Percentiles rank a stretch among this genome's conserved stretches.
These are phyloP conservation scores for Ectropis grisescens DNA, from an alignment of 1,140 invertebrate species.

Conservation along the genomic window DNA sequence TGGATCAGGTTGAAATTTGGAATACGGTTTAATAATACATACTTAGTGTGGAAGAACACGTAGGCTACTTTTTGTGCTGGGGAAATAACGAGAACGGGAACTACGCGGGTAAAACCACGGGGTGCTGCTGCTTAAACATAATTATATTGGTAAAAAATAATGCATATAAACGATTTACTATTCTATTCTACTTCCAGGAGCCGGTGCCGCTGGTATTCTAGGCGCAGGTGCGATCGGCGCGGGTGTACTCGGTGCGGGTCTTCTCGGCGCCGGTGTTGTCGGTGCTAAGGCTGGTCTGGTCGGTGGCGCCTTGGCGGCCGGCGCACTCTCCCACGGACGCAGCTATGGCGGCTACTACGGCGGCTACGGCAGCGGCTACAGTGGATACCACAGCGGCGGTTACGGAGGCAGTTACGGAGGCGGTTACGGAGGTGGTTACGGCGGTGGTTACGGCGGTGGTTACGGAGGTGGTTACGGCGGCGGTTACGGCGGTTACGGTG, in stretches of 20 bases:
- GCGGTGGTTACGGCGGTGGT: slow-evolving; percentile 7
- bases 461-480: slow-evolving; percentile 12
- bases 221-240: slow-evolving; percentile 25
- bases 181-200: too few species aligned
- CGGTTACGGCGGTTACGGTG: too few species aligned
- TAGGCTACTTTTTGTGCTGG: too few species aligned
- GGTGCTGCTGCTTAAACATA: too few species aligned
- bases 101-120: too few species aligned
- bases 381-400: slow-evolving; percentile 14
- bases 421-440: slow-evolving; percentile 16
- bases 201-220: slow-evolving; percentile 3
- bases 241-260: slow-evolving; percentile 24
- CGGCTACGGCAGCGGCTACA: slow-evolving; percentile 18
- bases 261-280: slow-evolving; percentile 32
- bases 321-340: slow-evolving; percentile 22
- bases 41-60: too few species aligned
- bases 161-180: too few species aligned
- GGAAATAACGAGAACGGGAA: too few species aligned
- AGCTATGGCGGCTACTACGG: slow-evolving; percentile 29
- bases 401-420: slow-evolving; percentile 13
- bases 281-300: slow-evolving; percentile 45
- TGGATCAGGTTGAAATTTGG: too few species aligned
- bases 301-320: slow-evolving; percentile 40
- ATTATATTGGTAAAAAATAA: too few species aligned
- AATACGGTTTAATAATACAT: too few species aligned